A percentile compares a stretch with the other conserved stretches of the same genome.
phyloP scores from a whole-genome alignment of 2,113 vertebrate genomes.

The Chrysemys picta region DNA sequence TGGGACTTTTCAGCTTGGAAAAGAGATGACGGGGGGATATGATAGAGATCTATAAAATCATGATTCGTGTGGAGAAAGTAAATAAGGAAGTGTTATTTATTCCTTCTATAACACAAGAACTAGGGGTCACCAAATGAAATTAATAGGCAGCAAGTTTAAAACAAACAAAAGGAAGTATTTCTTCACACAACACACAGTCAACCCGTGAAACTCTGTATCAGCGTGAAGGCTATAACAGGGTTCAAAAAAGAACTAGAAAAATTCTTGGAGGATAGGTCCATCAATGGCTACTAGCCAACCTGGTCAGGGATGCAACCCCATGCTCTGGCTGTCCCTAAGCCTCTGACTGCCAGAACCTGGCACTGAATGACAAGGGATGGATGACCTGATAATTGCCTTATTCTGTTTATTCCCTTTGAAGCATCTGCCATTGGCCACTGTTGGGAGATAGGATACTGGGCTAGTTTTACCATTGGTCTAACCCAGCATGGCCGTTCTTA shows the following conservation, averaged over 20 bases:
- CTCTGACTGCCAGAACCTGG: neutral
- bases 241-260: neutral
- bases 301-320: neutral
- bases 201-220: neutral
- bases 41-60: neutral
- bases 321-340: neutral
- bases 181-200: neutral
- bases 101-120: neutral
- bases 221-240: neutral
- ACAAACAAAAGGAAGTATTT: neutral
- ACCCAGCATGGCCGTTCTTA: neutral
- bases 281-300: neutral
- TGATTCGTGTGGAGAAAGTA: neutral
- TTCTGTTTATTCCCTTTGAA: neutral
- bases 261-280: neutral
- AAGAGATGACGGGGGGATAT: neutral
- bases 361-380: neutral
- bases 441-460: neutral
- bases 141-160: neutral
- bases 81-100: neutral
- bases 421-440: neutral
- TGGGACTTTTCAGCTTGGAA: neutral
- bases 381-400: neutral
- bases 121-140: neutral
- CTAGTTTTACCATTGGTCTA: neutral